Percentiles rank a stretch among this genome's conserved stretches.
Evolutionary conservation across 30 jellyfish, hydroid and myxozoan genomes (phyloP).

Genomic region (Aurelia aurita complex sp. Pacific): DNA sequence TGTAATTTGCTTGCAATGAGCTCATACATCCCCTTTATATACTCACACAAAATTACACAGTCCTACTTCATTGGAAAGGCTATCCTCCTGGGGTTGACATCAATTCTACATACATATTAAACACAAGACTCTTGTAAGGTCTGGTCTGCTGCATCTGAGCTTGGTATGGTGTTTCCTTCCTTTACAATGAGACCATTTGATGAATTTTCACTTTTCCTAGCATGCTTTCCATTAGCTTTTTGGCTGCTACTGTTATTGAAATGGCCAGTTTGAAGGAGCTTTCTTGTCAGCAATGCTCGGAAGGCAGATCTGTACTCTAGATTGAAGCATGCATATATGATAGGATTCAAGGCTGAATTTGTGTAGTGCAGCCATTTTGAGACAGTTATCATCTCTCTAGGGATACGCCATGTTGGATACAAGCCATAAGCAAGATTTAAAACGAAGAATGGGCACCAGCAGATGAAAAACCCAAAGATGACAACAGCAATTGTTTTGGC

Average conservation of each 20-base stretch:
- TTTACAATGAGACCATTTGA: neutral
- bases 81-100: too few species aligned
- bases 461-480: constrained; percentile 78
- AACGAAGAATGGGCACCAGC: constrained; percentile 87
- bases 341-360: constrained; percentile 78
- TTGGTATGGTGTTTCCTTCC: neutral
- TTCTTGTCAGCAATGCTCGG: constrained; percentile 61
- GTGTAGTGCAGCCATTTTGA: constrained; percentile 91
- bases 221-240: neutral
- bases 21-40: too few species aligned
- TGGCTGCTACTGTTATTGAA: neutral
- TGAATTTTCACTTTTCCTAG: neutral
- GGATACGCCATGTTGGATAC: constrained; percentile 39
- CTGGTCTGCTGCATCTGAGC: too few species aligned
- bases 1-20: too few species aligned
- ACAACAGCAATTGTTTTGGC: constrained; percentile 80
- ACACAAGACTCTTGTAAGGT: too few species aligned
- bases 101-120: too few species aligned
- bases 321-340: constrained; percentile 82
- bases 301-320: constrained; percentile 74
- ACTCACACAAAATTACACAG: too few species aligned
- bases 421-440: constrained; percentile 59
- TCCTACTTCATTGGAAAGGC: too few species aligned
- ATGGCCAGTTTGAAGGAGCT: constrained; percentile 25
- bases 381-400: constrained; percentile 51